Evolutionary conservation across 2,888 invertebrate genomes (phyloP).

Genomic region (Trichacis sp.): DNA sequence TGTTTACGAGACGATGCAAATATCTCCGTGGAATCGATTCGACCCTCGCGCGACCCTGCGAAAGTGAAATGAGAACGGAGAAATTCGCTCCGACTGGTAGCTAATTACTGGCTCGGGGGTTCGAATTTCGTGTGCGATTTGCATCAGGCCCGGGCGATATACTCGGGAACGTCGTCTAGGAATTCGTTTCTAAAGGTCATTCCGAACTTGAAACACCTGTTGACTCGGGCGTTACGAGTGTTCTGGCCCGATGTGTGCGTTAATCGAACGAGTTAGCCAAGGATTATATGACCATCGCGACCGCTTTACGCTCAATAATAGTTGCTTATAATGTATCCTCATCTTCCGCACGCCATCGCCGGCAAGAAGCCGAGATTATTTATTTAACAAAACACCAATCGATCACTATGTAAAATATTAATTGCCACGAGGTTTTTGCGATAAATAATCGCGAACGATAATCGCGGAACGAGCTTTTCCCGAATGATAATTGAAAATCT

Average conservation of each 20-base stretch:
- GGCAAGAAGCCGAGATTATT: neutral
- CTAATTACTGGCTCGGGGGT: conserved; percentile 8
- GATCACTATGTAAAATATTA: neutral
- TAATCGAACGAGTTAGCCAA: conserved; percentile 42
- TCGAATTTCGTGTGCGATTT: conserved; percentile 23
- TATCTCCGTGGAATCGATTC: neutral
- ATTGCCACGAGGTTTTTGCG: conserved; percentile 1
- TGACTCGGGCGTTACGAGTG: conserved; percentile 1
- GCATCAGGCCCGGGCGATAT: conserved; percentile 24
- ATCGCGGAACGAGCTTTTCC: neutral
- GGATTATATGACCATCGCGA: conserved; percentile 42
- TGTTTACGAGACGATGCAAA: neutral
- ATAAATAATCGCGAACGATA: neutral
- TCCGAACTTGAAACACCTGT: conserved; percentile 23
- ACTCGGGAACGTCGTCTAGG: conserved; percentile 22
- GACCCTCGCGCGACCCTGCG: conserved; percentile 3
- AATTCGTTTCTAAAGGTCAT: conserved; percentile 21
- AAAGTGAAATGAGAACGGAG: neutral
- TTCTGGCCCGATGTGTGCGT: conserved; percentile 19
- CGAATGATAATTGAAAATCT: neutral
- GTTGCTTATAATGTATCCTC: conserved; percentile 17
- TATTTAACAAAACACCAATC: neutral
- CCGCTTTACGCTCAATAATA: conserved; percentile 29
- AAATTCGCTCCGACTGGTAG: neutral
- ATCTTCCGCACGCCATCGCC: conserved; percentile 13